phyloP scores from a whole-genome alignment of 2,113 vertebrate genomes.

The Nyctereutes procyonoides region DNA sequence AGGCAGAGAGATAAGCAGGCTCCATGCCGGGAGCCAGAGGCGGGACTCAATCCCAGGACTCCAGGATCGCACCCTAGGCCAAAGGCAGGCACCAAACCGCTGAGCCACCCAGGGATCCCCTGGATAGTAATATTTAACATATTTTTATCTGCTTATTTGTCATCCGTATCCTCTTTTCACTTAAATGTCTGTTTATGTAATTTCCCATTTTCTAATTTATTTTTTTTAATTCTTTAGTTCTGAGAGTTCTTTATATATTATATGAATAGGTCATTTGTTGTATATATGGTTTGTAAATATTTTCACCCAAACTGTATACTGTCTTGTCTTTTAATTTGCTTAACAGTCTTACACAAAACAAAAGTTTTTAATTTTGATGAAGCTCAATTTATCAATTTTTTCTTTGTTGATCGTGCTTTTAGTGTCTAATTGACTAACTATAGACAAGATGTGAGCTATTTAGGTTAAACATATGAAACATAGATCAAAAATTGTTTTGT shows the following conservation, averaged over 20 bases:
- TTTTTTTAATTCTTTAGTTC: neutral
- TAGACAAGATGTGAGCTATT: neutral
- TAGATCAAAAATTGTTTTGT: neutral
- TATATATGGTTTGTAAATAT: neutral
- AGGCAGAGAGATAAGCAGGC: no score
- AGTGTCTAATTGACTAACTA: neutral
- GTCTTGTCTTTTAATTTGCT: neutral
- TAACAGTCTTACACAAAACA: neutral
- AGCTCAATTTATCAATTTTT: neutral
- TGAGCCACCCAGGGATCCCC: no score
- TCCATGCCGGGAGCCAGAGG: no score
- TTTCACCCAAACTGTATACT: neutral
- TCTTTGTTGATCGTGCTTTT: neutral
- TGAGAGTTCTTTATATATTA: neutral
- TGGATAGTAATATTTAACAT: neutral
- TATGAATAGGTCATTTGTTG: neutral
- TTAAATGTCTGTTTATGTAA: neutral
- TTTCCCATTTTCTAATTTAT: neutral
- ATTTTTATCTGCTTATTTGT: neutral
- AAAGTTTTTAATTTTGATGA: neutral
- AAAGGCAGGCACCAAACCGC: no score
- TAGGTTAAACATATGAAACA: neutral
- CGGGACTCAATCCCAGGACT: no score
- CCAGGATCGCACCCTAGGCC: no score
- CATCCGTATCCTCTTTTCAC: neutral